A percentile compares a stretch with the other conserved stretches of the same genome.
phyloP scores from a whole-genome alignment of 2,113 vertebrate genomes.

The Oreotrochilus melanogaster region DNA sequence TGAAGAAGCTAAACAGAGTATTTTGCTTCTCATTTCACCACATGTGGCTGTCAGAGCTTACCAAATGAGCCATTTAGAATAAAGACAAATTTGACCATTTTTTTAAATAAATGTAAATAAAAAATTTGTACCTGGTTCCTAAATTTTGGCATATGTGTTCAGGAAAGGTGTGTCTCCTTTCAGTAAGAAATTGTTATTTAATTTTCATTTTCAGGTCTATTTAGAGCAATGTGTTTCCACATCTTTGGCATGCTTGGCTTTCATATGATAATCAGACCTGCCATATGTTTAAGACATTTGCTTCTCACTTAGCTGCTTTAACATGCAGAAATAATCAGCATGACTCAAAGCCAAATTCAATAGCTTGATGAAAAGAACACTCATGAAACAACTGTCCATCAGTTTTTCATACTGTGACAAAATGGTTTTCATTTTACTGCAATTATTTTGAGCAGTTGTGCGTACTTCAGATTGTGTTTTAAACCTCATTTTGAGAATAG shows the following conservation, averaged over 20 bases:
- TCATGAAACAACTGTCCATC: not conserved
- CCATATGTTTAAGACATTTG: conserved; percentile 58
- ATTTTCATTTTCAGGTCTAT: not conserved
- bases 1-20: not conserved
- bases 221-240: conserved; percentile 26
- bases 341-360: conserved; percentile 43
- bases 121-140: not conserved
- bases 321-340: conserved; percentile 54
- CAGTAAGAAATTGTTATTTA: not conserved
- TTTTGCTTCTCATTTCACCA: not conserved
- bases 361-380: conserved; percentile 45
- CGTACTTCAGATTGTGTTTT: conserved; percentile 6
- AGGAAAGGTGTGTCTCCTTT: not conserved
- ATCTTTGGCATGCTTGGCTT: conserved; percentile 35
- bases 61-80: not conserved
- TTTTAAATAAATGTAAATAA: not conserved
- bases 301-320: conserved; percentile 51
- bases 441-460: conserved; percentile 28
- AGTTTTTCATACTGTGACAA: conserved; percentile 23
- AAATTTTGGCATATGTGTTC: not conserved
- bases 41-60: not conserved
- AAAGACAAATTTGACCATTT: not conserved
- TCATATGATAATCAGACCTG: conserved; percentile 51
- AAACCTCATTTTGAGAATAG: not conserved
- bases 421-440: conserved; percentile 33